Evolutionary conservation across 1,140 invertebrate species (phyloP).

Genomic region (Calliphora vicina): DNA sequence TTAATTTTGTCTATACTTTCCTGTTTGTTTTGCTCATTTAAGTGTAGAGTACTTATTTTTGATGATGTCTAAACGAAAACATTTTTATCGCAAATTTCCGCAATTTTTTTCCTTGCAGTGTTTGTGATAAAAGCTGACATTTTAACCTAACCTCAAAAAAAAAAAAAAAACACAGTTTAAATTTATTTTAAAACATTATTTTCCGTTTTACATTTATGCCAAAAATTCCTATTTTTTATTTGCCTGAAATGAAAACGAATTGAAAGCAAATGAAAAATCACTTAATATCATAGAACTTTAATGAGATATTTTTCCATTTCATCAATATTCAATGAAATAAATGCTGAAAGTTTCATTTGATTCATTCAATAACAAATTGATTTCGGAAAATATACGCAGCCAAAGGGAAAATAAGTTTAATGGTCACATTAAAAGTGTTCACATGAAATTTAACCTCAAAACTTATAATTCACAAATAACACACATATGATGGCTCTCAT

Average conservation of each 20-base stretch:
- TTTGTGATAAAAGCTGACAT: not conserved
- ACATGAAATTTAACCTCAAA: not conserved
- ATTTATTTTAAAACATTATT: not conserved
- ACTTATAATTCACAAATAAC: not conserved
- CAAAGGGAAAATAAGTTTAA: not conserved
- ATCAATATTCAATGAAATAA: not conserved
- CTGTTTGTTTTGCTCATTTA: too few species aligned
- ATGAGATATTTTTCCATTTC: not conserved
- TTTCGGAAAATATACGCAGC: not conserved
- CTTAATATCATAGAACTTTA: not conserved
- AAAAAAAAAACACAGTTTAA: not conserved
- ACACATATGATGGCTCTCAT: not conserved
- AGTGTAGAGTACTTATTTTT: not conserved
- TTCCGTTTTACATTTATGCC: not conserved
- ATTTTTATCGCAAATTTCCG: constrained; percentile 22
- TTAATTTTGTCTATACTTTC: too few species aligned
- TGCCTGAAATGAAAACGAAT: not conserved
- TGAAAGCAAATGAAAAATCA: not conserved
- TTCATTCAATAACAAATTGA: not conserved
- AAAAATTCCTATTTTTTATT: not conserved
- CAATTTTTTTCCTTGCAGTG: not conserved
- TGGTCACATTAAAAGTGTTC: not conserved
- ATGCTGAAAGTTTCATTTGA: not conserved
- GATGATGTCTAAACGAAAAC: constrained; percentile 1
- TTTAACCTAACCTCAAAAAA: not conserved